Evolutionary conservation across 1,140 invertebrate species (phyloP).

Genomic region (Brachystomella parvula): DNA sequence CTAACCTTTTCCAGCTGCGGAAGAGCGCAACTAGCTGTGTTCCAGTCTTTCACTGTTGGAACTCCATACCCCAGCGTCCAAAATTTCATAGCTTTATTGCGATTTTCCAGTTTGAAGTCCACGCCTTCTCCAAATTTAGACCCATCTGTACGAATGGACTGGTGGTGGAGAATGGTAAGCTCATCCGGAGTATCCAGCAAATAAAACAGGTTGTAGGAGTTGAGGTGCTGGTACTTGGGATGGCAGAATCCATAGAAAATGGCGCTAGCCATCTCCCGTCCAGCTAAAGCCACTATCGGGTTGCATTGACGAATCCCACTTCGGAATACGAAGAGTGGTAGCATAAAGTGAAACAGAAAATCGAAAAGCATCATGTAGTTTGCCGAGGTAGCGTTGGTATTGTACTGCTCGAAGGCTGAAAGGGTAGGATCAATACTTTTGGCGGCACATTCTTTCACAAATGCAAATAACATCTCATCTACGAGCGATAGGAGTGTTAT

Average conservation of each 20-base stretch:
- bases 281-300: not conserved
- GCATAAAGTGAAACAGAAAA: not conserved
- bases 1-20: too few relatives aligned
- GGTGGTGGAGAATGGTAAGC: not conserved
- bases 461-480: not conserved
- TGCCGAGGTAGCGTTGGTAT: not conserved
- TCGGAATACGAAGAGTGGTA: not conserved
- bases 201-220: not conserved
- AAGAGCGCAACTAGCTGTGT: too few relatives aligned
- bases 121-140: not conserved
- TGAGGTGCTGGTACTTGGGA: not conserved
- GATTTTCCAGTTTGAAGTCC: not conserved
- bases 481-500: not conserved
- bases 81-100: not conserved
- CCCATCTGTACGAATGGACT: not conserved
- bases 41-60: too few relatives aligned
- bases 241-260: not conserved
- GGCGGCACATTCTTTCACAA: not conserved
- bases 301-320: not conserved
- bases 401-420: not conserved
- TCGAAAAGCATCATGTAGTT: not conserved
- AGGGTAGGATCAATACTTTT: not conserved
- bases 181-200: not conserved
- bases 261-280: not conserved
- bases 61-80: too few relatives aligned